Conservation (phyloP, 2,797 vertebrate genomes). For the Rhinoraja longicauda region DNA sequence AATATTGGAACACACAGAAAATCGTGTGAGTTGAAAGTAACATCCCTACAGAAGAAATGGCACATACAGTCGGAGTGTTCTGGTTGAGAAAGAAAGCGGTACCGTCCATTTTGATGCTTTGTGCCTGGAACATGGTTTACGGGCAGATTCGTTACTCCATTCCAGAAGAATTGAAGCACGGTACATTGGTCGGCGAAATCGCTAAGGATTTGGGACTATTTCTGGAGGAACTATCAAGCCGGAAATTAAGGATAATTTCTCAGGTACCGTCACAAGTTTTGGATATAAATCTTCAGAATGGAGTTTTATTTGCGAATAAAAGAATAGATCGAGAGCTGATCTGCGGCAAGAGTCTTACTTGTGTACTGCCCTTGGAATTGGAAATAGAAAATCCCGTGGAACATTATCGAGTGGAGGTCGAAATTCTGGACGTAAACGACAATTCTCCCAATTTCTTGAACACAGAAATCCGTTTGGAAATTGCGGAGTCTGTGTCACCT, state of each 20-base stretch:
- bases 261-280: constrained; percentile 52
- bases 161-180: constrained; percentile 46
- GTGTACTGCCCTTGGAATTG: constrained; percentile 51
- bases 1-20: neutral
- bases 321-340: constrained; percentile 52
- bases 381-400: constrained; percentile 52
- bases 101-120: constrained; percentile 45
- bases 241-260: constrained; percentile 48
- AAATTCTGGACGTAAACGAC: constrained; percentile 54
- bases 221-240: constrained; percentile 47
- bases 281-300: constrained; percentile 51
- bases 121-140: constrained; percentile 43
- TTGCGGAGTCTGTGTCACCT: constrained; percentile 49
- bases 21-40: neutral
- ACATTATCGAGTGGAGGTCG: constrained; percentile 51
- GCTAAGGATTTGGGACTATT: constrained; percentile 47
- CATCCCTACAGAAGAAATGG: neutral
- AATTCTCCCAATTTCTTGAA: constrained; percentile 51
- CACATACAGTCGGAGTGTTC: neutral
- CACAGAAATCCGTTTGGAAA: constrained; percentile 50
- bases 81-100: constrained; percentile 39
- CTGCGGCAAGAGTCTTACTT: constrained; percentile 50
- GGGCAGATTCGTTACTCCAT: constrained; percentile 51
- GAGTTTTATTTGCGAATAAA: constrained; percentile 50
- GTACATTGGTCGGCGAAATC: constrained; percentile 46